A percentile compares a stretch with the other conserved stretches of the same genome.
phyloP scores from a whole-genome alignment of 2,113 vertebrate genomes.

The Ifrita kowaldi region DNA sequence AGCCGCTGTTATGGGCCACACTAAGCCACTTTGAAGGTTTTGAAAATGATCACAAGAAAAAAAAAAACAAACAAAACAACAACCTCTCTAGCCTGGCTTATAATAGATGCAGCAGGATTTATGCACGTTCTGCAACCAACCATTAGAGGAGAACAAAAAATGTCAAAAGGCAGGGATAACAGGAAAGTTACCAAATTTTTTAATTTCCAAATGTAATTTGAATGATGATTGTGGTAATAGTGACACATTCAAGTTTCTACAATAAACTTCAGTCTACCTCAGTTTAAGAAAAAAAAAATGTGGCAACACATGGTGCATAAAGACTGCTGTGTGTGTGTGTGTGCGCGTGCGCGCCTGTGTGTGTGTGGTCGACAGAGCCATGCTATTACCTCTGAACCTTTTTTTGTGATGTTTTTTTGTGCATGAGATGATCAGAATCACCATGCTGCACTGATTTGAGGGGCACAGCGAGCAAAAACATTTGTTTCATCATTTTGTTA shows the following conservation, averaged over 20 bases:
- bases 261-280: slow-evolving; percentile 89
- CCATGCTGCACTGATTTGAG: slow-evolving; percentile 83
- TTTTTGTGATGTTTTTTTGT: slow-evolving; percentile 80
- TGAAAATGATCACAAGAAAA: slow-evolving; percentile 51
- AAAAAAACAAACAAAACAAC: slow-evolving; percentile 25
- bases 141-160: slow-evolving; percentile 66
- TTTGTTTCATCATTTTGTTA: slow-evolving; percentile 86
- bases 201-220: slow-evolving; percentile 87
- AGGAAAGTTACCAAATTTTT: slow-evolving; percentile 73
- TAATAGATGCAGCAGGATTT: slow-evolving; percentile 74
- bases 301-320: slow-evolving; percentile 79
- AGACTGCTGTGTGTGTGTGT: slow-evolving; percentile 76
- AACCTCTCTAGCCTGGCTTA: slow-evolving; percentile 71
- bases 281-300: slow-evolving; percentile 81
- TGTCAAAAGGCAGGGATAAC: slow-evolving; percentile 74
- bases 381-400: slow-evolving; percentile 84
- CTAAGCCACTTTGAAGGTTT: slow-evolving; percentile 76
- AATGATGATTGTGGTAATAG: slow-evolving; percentile 87
- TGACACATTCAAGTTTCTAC: slow-evolving; percentile 88
- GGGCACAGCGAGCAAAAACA: slow-evolving; percentile 85
- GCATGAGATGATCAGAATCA: slow-evolving; percentile 79
- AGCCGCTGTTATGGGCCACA: slow-evolving; percentile 77
- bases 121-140: slow-evolving; percentile 74
- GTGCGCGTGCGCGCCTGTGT: slow-evolving; percentile 55
- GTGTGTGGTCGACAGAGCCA: slow-evolving; percentile 81